Evolutionary conservation across 2,888 invertebrate genomes (phyloP).

Genomic region (Oxyteleia sp.): DNA sequence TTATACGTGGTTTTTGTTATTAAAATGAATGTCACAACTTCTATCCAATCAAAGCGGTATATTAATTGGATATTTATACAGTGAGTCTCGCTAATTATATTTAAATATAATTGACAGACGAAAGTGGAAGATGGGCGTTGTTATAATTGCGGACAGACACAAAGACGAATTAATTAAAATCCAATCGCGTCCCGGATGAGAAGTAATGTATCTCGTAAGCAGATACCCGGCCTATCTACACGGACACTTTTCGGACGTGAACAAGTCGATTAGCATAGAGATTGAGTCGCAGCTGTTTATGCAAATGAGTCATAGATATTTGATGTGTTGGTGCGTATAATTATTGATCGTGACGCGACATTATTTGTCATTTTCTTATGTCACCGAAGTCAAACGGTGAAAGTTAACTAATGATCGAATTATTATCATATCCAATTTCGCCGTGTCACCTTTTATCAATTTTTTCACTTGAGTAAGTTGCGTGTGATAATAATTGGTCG

Average conservation of each 20-base stretch:
- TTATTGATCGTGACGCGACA: constrained; percentile 64
- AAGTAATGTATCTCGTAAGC: constrained; percentile 72
- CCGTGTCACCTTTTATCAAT: too few relatives aligned
- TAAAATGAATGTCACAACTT: too few relatives aligned
- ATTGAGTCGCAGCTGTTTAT: constrained; percentile 87
- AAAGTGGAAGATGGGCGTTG: too few relatives aligned
- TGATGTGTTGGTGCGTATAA: constrained; percentile 64
- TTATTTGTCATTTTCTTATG: constrained; percentile 60
- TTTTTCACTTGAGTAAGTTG: too few relatives aligned
- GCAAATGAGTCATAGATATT: constrained; percentile 81
- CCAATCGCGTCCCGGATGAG: constrained; percentile 52
- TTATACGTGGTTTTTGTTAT: too few relatives aligned
- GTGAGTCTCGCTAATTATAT: too few relatives aligned
- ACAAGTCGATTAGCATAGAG: constrained; percentile 87
- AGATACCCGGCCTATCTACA: constrained; percentile 58
- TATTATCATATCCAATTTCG: too few relatives aligned
- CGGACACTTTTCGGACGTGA: constrained; percentile 76
- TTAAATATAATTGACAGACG: too few relatives aligned
- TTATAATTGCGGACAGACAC: constrained; percentile 14
- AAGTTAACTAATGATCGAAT: not conserved
- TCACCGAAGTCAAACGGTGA: constrained; percentile 9
- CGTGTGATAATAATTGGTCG: too few relatives aligned
- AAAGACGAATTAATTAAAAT: constrained; percentile 70
- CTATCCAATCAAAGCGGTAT: too few relatives aligned
- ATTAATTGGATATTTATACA: too few relatives aligned